Evolutionary conservation across 2,888 invertebrate species (phyloP), one percentile per base, ranked within the genome.

Genomic region (Meteorus cinctellus): DNA sequence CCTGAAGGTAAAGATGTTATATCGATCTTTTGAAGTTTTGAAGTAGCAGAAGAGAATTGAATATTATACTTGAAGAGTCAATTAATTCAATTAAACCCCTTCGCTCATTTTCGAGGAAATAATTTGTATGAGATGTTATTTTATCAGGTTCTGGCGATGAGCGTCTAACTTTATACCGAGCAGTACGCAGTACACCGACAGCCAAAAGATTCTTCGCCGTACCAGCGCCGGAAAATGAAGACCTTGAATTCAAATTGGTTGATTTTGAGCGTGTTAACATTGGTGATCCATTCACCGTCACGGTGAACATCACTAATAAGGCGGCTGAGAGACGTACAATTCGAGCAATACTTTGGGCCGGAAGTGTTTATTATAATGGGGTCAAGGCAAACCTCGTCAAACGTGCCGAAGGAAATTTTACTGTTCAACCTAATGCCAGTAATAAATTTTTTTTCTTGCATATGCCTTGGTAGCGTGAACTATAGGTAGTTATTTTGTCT

Each of bases 341-440:
- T 63, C 92, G 93, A 79, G 93, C 94, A 0, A 92, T 93, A 0
- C 84, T 96, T 41, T 92, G 93, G 5, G 93, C 94, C 1, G 93
- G 92, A 63, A 94, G 94, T 82, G 93, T 95, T 55, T 95, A 93
- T 87, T 96, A 96, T 90, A 96, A 94, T 31, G 96, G 96, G 5
- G 93, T 95, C 12, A 92, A 92, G 85, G 94, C 94, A 0, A 91
- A 93, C 24, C 85, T 92, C n/a, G 92, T 96, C 24, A 95, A 94
- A 87, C 93, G 92, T 83, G 92, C 93, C 0, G 92, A 94, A 73
- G 94, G 93, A 6, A 92, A 92, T 77, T 92, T 95, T 81, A 90
- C 90, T 51, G 90, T 96, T 2, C 91, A 92, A 77, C 92, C 95
- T 8, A 90, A 92, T 60, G 91, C 93, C 84, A 91, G 94, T 94